Evolutionary conservation across 2,113 vertebrate genomes (phyloP).

Genomic region (Motacilla tschutschensis): DNA sequence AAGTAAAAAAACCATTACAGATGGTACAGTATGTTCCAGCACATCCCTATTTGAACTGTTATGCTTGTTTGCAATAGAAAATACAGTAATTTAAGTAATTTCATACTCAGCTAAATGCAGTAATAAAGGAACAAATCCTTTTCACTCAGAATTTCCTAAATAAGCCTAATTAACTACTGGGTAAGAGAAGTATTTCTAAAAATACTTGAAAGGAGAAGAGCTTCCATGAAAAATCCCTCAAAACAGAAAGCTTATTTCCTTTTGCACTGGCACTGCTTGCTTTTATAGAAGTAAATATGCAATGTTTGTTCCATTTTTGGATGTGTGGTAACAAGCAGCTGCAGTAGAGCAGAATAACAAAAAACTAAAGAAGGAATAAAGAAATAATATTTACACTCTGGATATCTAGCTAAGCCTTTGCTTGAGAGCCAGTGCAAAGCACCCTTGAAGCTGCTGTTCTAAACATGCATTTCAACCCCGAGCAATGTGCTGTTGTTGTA

Average conservation of each 20-base stretch:
- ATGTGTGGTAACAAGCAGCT: not conserved
- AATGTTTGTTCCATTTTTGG: rapidly evolving
- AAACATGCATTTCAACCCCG: not conserved
- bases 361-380: not conserved
- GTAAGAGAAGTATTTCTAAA: not conserved
- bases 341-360: not conserved
- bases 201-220: not conserved
- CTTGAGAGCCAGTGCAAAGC: not conserved
- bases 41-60: not conserved
- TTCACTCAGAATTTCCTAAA: not conserved
- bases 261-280: not conserved
- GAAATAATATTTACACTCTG: not conserved
- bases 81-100: not conserved
- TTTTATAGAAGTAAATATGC: not conserved
- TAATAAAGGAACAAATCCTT: not conserved
- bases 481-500: rapidly evolving
- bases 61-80: not conserved
- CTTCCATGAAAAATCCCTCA: not conserved
- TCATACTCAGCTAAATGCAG: not conserved
- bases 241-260: not conserved
- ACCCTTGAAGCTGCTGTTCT: not conserved
- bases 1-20: not conserved
- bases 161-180: not conserved
- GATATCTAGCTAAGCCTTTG: not conserved
- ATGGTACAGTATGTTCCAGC: not conserved